Percentiles rank a stretch among this genome's conserved stretches.
These are phyloP conservation scores for Calephelis nemesis DNA, from an alignment of 1,140 invertebrate species.

Conservation along the genomic window DNA sequence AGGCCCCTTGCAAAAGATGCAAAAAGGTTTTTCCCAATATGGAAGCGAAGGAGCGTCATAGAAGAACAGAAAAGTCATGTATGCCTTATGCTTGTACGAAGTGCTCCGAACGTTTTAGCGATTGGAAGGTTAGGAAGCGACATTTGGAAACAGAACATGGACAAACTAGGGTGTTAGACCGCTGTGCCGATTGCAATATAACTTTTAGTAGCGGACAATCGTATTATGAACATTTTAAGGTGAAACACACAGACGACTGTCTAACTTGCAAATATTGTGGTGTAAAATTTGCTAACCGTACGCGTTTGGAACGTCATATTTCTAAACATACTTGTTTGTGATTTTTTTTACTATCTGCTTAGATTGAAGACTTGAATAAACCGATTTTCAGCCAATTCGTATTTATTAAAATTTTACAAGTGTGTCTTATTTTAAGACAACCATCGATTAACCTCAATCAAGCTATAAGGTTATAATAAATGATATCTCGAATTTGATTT, in stretches of 20 bases:
- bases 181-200: slow-evolving; percentile 57
- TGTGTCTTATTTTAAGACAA: no score
- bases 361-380: no score
- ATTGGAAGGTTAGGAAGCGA: slow-evolving; percentile 50
- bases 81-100: slow-evolving; percentile 63
- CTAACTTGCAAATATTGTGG: slow-evolving; percentile 62
- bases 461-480: no score
- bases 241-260: slow-evolving; percentile 60
- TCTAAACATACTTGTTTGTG: slow-evolving; percentile 40
- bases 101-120: slow-evolving; percentile 59
- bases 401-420: no score
- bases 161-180: slow-evolving; percentile 41
- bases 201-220: slow-evolving; percentile 48
- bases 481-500: no score
- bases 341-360: neutral
- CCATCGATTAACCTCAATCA: no score
- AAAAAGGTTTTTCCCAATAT: slow-evolving; percentile 56
- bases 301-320: slow-evolving; percentile 57
- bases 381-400: no score
- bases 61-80: slow-evolving; percentile 54
- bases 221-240: slow-evolving; percentile 61
- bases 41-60: slow-evolving; percentile 61
- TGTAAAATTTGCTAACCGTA: slow-evolving; percentile 54
- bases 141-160: slow-evolving; percentile 63
- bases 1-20: slow-evolving; percentile 55